Base-by-base conservation (phyloP, 2,113 vertebrate genomes). In the Actinemys pallida region DNA sequence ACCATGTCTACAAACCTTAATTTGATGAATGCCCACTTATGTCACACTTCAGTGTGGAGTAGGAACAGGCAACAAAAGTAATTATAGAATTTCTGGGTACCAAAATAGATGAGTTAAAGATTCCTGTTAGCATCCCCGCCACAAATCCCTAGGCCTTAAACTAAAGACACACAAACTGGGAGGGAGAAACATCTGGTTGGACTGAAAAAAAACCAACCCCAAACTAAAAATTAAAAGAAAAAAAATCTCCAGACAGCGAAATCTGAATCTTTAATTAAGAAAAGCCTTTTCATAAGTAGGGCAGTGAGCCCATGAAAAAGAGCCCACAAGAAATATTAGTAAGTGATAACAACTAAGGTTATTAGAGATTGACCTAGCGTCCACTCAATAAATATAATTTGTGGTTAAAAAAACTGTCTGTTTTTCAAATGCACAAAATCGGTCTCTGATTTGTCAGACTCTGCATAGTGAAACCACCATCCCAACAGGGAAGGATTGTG, bases 11-110 rank as follows among this genome's bases (percentile, higher is more conserved):
- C 35, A n/a, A 69, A 69, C 31, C 14, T 35, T 69, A 59, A 92
- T 56, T 72, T 86, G 25, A 92, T 39, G 2, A 2, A 6, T 84
- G 72, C 25, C 39, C 86, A 83, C 0, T 85, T 82, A 53, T 0
- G 3, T 81, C 62, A 93, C 20, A 62, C 6, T 87, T 94, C 50
- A 92, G 54, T 93, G 87, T 3, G 8, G 35, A 24, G 91, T 84
- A 54, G 52, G 22, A 20, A 87, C 17, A 84, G 90, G 45, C 31
- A 94, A 93, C 39, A 93, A 84, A 93, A 93, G 13, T 29, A 93
- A 93, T 84, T 87, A 87, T 84, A 31, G 56, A 57, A 87, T 89
- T 81, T 81, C 2, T 16, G 24, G 81, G 31, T 75, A 31, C 19
- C 27, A 93, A 69, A 89, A 7, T 49, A 29, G 25, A 87, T 59